Percentiles rank a stretch among this genome's conserved stretches.
phyloP scores from a whole-genome alignment of 2,113 vertebrate species.

The Cardinalis cardinalis region DNA sequence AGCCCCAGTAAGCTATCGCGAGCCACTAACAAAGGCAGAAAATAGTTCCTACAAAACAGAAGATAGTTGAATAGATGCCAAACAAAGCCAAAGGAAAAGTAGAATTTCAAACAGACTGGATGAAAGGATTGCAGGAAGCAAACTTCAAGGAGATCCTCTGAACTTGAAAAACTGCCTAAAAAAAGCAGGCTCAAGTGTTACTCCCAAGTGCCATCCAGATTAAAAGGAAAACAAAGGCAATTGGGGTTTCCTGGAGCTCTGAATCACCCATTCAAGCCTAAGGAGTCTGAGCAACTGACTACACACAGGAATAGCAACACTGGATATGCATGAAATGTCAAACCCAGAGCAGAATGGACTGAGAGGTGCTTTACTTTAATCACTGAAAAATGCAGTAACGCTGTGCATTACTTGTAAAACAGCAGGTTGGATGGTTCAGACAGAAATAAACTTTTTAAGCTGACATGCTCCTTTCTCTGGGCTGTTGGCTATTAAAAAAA shows the following conservation, averaged over 20 bases:
- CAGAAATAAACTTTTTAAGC: neutral
- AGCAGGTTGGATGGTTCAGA: neutral
- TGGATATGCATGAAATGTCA: neutral
- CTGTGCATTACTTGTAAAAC: neutral
- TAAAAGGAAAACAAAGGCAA: slow-evolving; percentile 28
- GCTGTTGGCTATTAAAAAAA: neutral
- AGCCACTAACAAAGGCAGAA: slow-evolving; percentile 7
- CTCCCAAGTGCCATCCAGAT: slow-evolving; percentile 20
- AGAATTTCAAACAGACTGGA: slow-evolving; percentile 42
- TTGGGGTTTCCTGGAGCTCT: neutral
- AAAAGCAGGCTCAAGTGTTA: neutral
- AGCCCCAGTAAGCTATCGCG: neutral
- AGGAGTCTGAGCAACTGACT: neutral
- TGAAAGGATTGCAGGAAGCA: slow-evolving; percentile 27
- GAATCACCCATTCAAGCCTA: neutral
- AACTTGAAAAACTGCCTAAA: neutral
- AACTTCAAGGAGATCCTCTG: slow-evolving; percentile 37
- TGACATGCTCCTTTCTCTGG: neutral
- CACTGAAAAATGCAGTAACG: neutral
- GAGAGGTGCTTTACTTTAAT: slow-evolving; percentile 11
- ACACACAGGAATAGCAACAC: neutral
- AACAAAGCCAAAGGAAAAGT: slow-evolving; percentile 32
- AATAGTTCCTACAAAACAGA: neutral
- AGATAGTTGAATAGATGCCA: slow-evolving; percentile 19
- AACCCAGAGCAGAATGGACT: neutral